A percentile compares a stretch with the other conserved stretches of the same genome.
Evolutionary conservation across 2,888 invertebrate species (phyloP).

Genomic region (Strigamia crassipes): DNA sequence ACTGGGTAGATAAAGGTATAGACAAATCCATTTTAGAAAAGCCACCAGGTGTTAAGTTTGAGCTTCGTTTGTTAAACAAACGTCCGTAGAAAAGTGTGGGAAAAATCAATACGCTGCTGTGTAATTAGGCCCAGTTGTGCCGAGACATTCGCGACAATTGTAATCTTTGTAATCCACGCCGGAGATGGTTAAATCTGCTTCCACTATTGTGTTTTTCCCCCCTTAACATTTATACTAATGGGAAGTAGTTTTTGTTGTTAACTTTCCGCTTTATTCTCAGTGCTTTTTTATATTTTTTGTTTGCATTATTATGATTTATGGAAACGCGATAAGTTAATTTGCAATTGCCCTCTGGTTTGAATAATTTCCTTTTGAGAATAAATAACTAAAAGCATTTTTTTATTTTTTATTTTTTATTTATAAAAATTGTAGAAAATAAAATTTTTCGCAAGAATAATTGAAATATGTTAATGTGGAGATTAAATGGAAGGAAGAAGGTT

Average conservation of each 20-base stretch:
- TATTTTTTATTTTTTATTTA: neutral
- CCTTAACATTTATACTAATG: neutral
- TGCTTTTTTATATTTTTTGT: neutral
- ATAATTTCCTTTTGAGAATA: neutral
- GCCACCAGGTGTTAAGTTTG: slow-evolving; percentile 15
- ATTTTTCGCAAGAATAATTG: neutral
- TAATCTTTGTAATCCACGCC: slow-evolving; percentile 21
- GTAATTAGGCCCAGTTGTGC: slow-evolving; percentile 34
- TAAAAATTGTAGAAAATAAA: neutral
- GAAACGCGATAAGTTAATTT: neutral
- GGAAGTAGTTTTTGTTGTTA: too few species aligned
- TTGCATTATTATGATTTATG: neutral
- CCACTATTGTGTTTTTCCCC: neutral
- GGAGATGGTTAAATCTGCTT: slow-evolving; percentile 12
- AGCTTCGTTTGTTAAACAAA: neutral
- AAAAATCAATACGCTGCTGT: slow-evolving; percentile 6
- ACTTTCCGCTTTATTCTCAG: neutral
- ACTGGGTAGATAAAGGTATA: neutral
- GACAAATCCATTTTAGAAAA: neutral
- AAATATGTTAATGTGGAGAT: neutral
- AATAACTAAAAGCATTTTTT: too few species aligned
- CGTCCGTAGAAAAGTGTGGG: slow-evolving; percentile 3
- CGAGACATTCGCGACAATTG: slow-evolving; percentile 21
- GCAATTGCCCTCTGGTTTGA: neutral
- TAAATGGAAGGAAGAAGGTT: neutral